Conservation (phyloP, 2,113 vertebrate species). For the Leucoraja erinaceus region DNA sequence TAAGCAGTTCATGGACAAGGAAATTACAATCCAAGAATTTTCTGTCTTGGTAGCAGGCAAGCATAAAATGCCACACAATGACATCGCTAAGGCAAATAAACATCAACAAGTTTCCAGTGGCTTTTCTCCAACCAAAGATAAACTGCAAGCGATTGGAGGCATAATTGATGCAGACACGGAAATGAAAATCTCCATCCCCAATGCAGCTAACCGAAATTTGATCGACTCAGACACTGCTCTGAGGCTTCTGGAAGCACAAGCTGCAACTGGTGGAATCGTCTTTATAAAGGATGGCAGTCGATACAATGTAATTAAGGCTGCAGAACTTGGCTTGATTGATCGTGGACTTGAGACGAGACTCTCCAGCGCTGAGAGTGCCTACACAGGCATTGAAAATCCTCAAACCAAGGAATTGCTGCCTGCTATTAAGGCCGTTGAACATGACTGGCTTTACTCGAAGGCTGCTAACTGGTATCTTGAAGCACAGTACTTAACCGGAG, state of each 20-base stretch:
- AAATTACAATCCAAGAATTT: slow-evolving; percentile 91
- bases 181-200: slow-evolving; percentile 22
- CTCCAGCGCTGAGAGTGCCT: slow-evolving; percentile 15
- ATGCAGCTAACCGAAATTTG: slow-evolving; percentile 18
- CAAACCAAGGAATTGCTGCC: neutral
- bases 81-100: neutral
- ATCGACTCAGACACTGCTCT: neutral
- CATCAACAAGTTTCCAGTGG: neutral
- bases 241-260: slow-evolving; percentile 38
- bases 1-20: slow-evolving; percentile 83
- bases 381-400: slow-evolving; percentile 36
- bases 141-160: slow-evolving; percentile 33
- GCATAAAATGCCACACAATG: slow-evolving; percentile 40
- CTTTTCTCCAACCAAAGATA: neutral
- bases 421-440: slow-evolving; percentile 15
- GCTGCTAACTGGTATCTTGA: slow-evolving; percentile 30
- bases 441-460: slow-evolving; percentile 26
- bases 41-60: slow-evolving; percentile 80
- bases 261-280: slow-evolving; percentile 37
- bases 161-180: slow-evolving; percentile 22
- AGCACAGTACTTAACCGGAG: slow-evolving; percentile 36
- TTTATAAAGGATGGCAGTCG: neutral
- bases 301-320: slow-evolving; percentile 11
- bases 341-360: neutral
- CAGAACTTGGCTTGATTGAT: slow-evolving; percentile 21